Percentiles rank a stretch among this genome's conserved stretches.
Conservation (phyloP, 2,113 vertebrate genomes). For the Telmatochromis brachygnathus region DNA sequence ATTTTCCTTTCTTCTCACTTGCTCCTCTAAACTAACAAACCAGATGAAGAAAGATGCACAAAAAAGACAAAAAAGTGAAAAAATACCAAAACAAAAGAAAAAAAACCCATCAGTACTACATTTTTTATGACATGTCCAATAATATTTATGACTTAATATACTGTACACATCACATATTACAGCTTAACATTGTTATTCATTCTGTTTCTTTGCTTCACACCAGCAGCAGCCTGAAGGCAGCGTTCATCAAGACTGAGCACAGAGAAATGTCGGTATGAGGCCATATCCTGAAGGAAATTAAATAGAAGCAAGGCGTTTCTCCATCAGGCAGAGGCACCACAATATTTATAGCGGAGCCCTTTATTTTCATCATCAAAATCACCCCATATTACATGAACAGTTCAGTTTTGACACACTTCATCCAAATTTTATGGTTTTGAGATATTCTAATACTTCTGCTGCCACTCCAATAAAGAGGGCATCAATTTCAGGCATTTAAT, state of each 20-base stretch:
- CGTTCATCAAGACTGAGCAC: background rate
- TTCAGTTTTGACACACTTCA: background rate
- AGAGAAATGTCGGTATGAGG: conserved; percentile 6
- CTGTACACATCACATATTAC: background rate
- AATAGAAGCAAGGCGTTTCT: background rate
- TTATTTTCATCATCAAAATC: background rate
- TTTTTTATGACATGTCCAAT: background rate
- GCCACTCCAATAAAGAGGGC: background rate
- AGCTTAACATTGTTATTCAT: conserved; percentile 3
- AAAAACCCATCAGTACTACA: background rate
- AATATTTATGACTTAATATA: conserved; percentile 22
- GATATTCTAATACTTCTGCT: background rate
- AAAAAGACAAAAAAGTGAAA: background rate
- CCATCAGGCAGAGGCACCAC: background rate
- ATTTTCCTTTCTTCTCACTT: background rate
- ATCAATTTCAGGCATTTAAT: background rate
- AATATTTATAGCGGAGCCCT: background rate
- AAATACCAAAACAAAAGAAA: background rate
- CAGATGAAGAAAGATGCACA: background rate
- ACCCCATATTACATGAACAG: background rate
- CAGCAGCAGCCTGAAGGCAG: conserved; percentile 3
- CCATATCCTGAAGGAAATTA: conserved; percentile 12
- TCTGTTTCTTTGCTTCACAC: background rate
- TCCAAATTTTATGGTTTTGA: background rate
- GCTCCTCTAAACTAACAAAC: background rate